Evolutionary conservation across 2,888 invertebrate species (phyloP).

Genomic region (Lepidochrysops patricia): DNA sequence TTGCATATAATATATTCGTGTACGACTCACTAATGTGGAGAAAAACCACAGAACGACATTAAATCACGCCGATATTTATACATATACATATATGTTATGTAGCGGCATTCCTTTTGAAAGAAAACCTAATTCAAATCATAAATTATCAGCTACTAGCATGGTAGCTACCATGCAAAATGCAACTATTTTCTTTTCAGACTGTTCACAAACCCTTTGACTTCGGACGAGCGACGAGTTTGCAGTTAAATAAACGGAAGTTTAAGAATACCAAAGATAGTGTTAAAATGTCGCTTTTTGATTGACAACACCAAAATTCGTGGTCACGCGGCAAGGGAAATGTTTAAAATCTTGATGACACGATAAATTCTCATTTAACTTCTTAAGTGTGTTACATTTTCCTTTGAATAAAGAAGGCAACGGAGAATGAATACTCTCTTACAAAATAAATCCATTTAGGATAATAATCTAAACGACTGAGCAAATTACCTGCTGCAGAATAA

Average conservation of each 20-base stretch:
- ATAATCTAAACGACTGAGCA: not conserved
- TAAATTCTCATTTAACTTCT: not conserved
- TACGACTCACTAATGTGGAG: conserved; percentile 13
- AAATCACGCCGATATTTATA: not conserved
- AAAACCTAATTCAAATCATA: not conserved
- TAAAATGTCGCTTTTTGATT: no score
- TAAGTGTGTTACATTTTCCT: no score
- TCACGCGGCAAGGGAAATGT: no score
- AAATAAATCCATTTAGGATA: not conserved
- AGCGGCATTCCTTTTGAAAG: not conserved
- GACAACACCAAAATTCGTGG: no score
- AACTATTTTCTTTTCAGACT: no score
- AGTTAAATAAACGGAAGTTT: no score
- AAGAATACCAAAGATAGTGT: no score
- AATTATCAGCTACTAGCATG: no score
- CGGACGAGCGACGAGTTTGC: no score
- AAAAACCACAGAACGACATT: not conserved
- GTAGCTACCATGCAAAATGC: no score
- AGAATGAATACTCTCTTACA: not conserved
- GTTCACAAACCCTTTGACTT: no score
- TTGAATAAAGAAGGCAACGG: not conserved
- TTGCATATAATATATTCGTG: conserved; percentile 41
- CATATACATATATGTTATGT: no score
- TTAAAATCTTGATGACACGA: not conserved
- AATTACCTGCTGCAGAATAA: not conserved